Base-by-base conservation (phyloP, 2,797 vertebrate species). In the Acestrorhynchus altus region DNA sequence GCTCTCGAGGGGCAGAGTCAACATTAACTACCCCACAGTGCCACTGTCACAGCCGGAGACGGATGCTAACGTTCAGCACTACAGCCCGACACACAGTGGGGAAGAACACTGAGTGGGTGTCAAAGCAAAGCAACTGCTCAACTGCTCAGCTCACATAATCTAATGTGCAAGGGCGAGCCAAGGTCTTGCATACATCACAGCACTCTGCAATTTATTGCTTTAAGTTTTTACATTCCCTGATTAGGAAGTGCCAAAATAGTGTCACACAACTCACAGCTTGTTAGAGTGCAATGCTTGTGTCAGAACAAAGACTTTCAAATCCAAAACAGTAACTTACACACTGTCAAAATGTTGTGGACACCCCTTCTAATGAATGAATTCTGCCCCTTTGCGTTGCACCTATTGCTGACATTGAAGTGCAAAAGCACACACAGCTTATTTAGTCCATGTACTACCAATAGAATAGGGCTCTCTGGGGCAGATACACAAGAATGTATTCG, bases 11-110 rank as follows among this genome's bases (percentile, higher is more conserved):
- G 87, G 83, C 83, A 81, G 80, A 85, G 79, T 85, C 81, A 86
- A 87, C 84, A 87, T 91, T 89, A 90, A 90, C 85, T 89, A 80
- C 82, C 81, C 51, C 77, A 74, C 86, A 88, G 86, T 59, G 83
- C 83, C 18, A 78, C 86, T 88, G 89, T 91, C 87, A 88, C 84
- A 77, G 83, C 83, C 83, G 67, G 64, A 77, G 81, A 90, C 83
- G 56, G 67, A 80, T 65, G 67, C 49, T 69, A 42, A 15, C 68
- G 8, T 54, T 66, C 49, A 63, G 24, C 39, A n/a, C 61, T 80
- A 28, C 24, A 71, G 40, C 8, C 61, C 56, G 49, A 67, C 71
- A 71, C 42, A 47, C 42, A 59, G 57, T 79, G 64, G 52, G 57
- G 44, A 68, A 74, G 18, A 63, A 7, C 35, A 12, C 51, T 51